These are phyloP conservation scores for Sebastes fasciatus DNA, from an alignment of 2,113 vertebrate species.

Conservation along the genomic window DNA sequence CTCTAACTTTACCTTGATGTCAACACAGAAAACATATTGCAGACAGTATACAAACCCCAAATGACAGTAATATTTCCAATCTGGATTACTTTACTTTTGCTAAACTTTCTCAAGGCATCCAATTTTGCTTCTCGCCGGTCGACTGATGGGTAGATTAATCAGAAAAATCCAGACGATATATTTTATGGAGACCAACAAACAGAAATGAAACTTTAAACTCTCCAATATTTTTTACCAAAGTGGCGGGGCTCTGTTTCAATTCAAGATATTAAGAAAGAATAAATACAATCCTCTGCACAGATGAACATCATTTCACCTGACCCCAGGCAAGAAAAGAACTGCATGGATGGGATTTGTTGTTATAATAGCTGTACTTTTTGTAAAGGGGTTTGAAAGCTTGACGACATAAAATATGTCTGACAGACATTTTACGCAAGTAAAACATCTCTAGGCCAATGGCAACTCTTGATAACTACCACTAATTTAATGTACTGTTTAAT, in stretches of 20 bases:
- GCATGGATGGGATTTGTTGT: not conserved
- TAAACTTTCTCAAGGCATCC: slow-evolving; percentile 11
- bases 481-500: not conserved
- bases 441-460: not conserved
- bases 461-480: not conserved
- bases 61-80: slow-evolving; percentile 6
- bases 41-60: not conserved
- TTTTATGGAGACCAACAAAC: not conserved
- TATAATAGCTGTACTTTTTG: not conserved
- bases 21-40: not conserved
- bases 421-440: not conserved
- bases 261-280: slow-evolving; percentile 1
- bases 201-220: slow-evolving; percentile 9
- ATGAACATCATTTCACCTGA: slow-evolving; percentile 1
- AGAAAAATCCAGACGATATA: not conserved
- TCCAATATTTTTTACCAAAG: not conserved
- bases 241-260: not conserved
- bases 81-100: not conserved
- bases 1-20: slow-evolving; percentile 15
- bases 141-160: not conserved
- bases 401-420: not conserved
- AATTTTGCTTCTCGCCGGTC: slow-evolving; percentile 3
- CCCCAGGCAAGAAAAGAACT: not conserved
- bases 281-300: not conserved
- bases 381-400: slow-evolving; percentile 5